These are phyloP conservation scores for Eidolon dupreanum DNA, from an alignment of 2,797 vertebrate genomes.

Conservation along the genomic window DNA sequence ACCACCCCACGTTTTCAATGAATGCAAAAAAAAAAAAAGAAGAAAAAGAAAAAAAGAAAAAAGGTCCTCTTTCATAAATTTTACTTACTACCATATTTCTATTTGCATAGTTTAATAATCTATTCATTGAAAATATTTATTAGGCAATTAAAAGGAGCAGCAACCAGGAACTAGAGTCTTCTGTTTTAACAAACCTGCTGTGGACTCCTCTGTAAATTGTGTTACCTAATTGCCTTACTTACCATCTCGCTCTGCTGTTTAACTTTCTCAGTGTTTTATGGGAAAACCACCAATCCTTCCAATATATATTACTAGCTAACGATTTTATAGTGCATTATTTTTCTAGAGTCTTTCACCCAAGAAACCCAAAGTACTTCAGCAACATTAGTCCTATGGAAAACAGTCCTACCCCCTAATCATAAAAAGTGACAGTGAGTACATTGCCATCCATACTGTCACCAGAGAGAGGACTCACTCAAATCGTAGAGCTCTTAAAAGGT, in stretches of 20 bases:
- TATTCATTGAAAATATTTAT: neutral
- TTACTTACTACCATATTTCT: neutral
- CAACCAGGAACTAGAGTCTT: neutral
- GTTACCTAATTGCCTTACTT: neutral
- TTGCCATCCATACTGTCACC: neutral
- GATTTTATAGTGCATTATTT: neutral
- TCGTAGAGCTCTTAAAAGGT: neutral
- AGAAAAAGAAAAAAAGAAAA: neutral
- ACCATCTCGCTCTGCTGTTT: neutral
- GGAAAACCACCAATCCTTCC: neutral
- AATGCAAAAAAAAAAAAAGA: neutral
- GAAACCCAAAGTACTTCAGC: neutral
- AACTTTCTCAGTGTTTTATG: neutral
- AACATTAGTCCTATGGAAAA: neutral
- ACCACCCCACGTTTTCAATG: neutral
- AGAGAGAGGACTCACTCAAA: neutral
- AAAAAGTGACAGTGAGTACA: neutral
- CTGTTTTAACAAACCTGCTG: neutral
- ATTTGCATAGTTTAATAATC: neutral
- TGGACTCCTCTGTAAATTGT: neutral
- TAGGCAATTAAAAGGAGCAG: neutral
- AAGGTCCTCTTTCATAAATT: neutral
- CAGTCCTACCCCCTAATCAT: neutral
- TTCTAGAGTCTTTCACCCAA: neutral
- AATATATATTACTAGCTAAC: neutral